Evolutionary conservation across 2,797 vertebrate species (phyloP).

Genomic region (Limnodromus scolopaceus): DNA sequence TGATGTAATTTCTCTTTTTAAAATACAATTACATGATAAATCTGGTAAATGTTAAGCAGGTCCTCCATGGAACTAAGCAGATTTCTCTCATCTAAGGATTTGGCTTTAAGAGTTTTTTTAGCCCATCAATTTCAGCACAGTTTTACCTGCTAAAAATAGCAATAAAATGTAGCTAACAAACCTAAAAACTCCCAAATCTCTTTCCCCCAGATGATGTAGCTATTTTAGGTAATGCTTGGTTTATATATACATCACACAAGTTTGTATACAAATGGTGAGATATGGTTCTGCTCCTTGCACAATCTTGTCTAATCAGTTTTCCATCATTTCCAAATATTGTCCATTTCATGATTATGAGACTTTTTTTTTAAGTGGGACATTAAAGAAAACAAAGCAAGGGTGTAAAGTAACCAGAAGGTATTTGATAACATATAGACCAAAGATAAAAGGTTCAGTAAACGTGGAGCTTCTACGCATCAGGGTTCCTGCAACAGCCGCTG

Average conservation of each 20-base stretch:
- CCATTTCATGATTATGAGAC: background rate
- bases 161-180: background rate
- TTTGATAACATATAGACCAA: background rate
- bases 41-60: background rate
- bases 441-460: background rate
- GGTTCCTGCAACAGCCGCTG: background rate
- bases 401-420: background rate
- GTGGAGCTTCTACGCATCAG: background rate
- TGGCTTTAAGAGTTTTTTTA: background rate
- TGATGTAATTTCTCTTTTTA: background rate
- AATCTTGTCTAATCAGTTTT: background rate
- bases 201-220: background rate
- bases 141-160: background rate
- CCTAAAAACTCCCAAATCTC: background rate
- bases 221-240: background rate
- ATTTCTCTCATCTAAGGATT: background rate
- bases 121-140: background rate
- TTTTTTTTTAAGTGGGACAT: background rate
- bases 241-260: background rate
- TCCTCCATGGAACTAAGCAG: background rate
- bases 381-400: background rate
- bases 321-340: background rate
- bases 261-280: background rate
- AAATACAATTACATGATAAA: background rate
- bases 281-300: background rate